A percentile compares a stretch with the other conserved stretches of the same genome.
These are phyloP conservation scores for Pogonomyrmex barbatus DNA, from an alignment of 1,140 invertebrate genomes.

Conservation along the genomic window DNA sequence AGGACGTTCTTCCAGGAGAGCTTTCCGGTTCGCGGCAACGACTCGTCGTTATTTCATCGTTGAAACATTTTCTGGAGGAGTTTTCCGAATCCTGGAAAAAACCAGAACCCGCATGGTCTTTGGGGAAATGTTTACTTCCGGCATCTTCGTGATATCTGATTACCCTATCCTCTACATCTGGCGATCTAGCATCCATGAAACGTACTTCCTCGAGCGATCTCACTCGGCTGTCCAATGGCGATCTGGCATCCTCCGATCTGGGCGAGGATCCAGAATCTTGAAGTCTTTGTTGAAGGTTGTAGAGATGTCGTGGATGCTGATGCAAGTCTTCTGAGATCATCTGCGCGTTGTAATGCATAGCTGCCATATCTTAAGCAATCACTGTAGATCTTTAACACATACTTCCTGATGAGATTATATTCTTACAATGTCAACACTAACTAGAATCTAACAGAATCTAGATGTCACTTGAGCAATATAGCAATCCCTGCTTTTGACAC, in stretches of 20 bases:
- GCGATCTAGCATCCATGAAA: slow-evolving; percentile 62
- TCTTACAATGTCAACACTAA: slow-evolving; percentile 13
- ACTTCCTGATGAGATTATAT: background rate
- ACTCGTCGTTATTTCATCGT: slow-evolving; percentile 66
- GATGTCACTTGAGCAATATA: slow-evolving; percentile 10
- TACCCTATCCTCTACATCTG: slow-evolving; percentile 69
- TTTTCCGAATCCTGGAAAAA: slow-evolving; percentile 66
- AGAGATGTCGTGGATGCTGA: slow-evolving; percentile 72
- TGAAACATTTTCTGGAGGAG: slow-evolving; percentile 63
- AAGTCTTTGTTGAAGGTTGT: slow-evolving; percentile 74
- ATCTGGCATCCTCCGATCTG: slow-evolving; percentile 74
- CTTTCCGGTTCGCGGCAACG: slow-evolving; percentile 64
- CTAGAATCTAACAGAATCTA: background rate
- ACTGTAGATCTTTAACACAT: slow-evolving; percentile 55
- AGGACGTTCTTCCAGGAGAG: slow-evolving; percentile 60
- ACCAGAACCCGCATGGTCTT: slow-evolving; percentile 49
- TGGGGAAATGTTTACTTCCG: slow-evolving; percentile 60
- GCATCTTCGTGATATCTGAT: slow-evolving; percentile 69
- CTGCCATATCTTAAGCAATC: slow-evolving; percentile 70
- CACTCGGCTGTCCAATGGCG: slow-evolving; percentile 58
- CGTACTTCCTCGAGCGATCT: slow-evolving; percentile 62
- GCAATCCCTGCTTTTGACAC: background rate
- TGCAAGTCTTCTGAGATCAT: slow-evolving; percentile 79
- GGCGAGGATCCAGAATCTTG: slow-evolving; percentile 75
- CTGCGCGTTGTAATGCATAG: slow-evolving; percentile 83